Evolutionary conservation across 1,140 invertebrate species (phyloP), one percentile per base, ranked within the genome.

Genomic region (Papilio glaucus): DNA sequence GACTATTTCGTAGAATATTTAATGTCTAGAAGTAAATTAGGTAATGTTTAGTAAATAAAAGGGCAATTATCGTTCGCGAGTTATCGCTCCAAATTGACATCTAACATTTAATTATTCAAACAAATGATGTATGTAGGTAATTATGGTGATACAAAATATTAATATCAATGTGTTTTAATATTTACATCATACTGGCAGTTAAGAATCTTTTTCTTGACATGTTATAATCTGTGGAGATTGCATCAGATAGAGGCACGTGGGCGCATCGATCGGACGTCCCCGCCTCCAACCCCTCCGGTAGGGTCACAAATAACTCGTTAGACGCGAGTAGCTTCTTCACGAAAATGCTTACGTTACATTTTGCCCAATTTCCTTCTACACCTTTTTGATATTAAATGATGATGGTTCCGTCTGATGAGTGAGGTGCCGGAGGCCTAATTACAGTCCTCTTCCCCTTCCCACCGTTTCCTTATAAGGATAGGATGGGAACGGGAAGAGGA

Each of bases 211-310:
- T 49, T 49, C 45, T 49, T 21, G 13, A 26, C 24, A 53, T 24
- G 49, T 57, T 57, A 57, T 57, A 57, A 71, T 15, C 12, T 68
- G 61, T 57, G 72, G 69, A 72, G 68, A 69, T 78, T 82, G 78
- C 80, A 76, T 81, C 77, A 79, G 79, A 68, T 65, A 71, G 42
- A 65, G 6, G 10, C 74, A 76, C 72, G 72, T 72, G 73, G 71
- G 29, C 29, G 29, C 29, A 33, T 33, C 29, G 29, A 33, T 33
- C 29, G 29, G 29, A n/a, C n/a, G 29, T 33, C 29, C 29, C 29
- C 29, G 29, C 29, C 29, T 33, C 29, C 29, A 33, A 33, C 29
- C 29, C 29, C 29, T 33, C 29, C 6, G 29, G 2, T 33, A 6
- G 29, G 29, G 29, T 33, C 29, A 33, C 2, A 33, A 33, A 33